Evolutionary conservation across 2,797 vertebrate genomes (phyloP), one percentile per base, ranked within the genome.

Genomic region (Synaphobranchus kaupii): DNA sequence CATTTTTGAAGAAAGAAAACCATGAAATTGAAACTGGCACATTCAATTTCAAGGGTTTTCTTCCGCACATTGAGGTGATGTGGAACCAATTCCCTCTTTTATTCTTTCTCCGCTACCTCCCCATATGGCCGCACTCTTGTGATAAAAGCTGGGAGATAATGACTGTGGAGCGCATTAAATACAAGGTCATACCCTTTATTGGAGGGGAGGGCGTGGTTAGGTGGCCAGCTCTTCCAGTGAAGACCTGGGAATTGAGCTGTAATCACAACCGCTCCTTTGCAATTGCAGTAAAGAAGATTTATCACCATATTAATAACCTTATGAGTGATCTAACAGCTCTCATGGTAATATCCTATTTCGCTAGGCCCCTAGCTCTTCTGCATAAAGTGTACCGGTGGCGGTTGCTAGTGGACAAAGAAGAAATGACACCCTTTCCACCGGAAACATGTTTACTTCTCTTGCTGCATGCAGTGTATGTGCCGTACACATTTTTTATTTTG

Each of bases 321-420:
- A 80, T 80, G 71, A 76, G 34, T 76, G 34, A 76, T 20, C 34
- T 34, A 76, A 76, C 71, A 15, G 71, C 71, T 73, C 68, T 73
- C 8, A 31, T 15, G 31, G 3, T 78, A 78, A 78, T 39, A 20
- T 39, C n/a, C 68, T 78, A 17, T 78, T 20, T 15, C 13, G 15
- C 39, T 78, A 12, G 13, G 39, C 17, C 5, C 8, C 39, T 47
- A 39, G 39, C 73, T 78, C 10, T 22, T 20, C 1, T 15, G 28
- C 73, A 20, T 78, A 20, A 78, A 9, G 4, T 1, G 28, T 34
- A 71, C 68, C 10, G 28, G 28, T 78, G 73, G 39, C 73, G 39
- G 39, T 39, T 78, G 39, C 73, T 47, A 20, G 28, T 12, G 39
- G 39, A 71, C 5, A 34, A 12, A 34, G 28, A 28, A 2, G 34